Base-by-base conservation (phyloP, 1,140 invertebrate genomes). In the Watersipora subatra region DNA sequence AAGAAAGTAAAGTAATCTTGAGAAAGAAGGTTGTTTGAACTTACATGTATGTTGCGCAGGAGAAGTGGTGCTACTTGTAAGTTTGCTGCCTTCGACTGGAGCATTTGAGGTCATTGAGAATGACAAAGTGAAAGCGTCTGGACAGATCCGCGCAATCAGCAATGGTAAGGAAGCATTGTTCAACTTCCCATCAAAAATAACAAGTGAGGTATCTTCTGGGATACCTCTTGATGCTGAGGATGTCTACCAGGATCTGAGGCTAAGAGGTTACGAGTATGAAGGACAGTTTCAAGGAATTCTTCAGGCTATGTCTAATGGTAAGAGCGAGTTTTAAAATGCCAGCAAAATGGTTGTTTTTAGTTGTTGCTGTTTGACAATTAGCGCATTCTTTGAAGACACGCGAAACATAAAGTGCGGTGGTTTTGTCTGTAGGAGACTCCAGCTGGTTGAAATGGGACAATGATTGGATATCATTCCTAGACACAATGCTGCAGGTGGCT, bases 391-490 rank as follows among this genome's bases (percentile, higher is more conserved):
- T n/a, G n/a, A n/a, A n/a, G n/a, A n/a, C n/a, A n/a, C n/a, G n/a
- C n/a, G n/a, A n/a, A n/a, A n/a, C n/a, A n/a, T n/a, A n/a, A n/a
- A n/a, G n/a, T n/a, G n/a, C n/a, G n/a, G n/a, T n/a, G n/a, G n/a
- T n/a, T n/a, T n/a, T n/a, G n/a, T n/a, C n/a, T n/a, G 1, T 63
- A 75, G 76, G 73, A 29, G 68, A 66, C 1, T 26, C 56, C 19
- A 75, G 75, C 56, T 61, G 73, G 56, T 65, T 79, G 28, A 78
- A 84, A 64, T 97, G 93, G 93, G 84, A 84, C 22, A 85, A 87
- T 61, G 90, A 96, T 75, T 97, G 93, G 93, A 86, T 96, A 61
- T 87, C 91, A 15, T 97, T 87, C 78, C 86, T 97, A 72, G 94
- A 98, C 73, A 93, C 91, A 0, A 91, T 97, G 87, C 84, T 98